These are phyloP conservation scores for Atopsyche davidsoni DNA, from an alignment of 1,140 invertebrate species.

Conservation along the genomic window DNA sequence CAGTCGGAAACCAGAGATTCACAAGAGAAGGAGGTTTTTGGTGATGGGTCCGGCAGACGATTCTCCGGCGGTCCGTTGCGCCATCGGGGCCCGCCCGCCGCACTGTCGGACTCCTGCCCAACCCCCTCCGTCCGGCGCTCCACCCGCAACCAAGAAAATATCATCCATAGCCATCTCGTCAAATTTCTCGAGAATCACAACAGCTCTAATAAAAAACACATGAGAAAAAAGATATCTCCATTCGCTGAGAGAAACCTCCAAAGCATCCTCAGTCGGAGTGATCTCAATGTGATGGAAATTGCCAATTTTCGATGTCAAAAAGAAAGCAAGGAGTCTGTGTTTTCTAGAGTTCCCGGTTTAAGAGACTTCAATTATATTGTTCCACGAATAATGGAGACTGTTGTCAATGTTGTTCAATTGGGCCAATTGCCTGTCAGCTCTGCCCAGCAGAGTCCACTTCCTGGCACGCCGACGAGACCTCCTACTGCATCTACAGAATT, in stretches of 20 bases:
- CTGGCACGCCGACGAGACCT: slow-evolving; percentile 41
- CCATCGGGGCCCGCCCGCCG: slow-evolving; percentile 45
- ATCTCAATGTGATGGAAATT: too few species aligned
- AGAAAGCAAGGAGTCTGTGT: too few species aligned
- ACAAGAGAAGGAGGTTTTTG: slow-evolving; percentile 39
- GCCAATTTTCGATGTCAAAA: too few species aligned
- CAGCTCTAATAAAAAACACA: too few species aligned
- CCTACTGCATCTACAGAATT: slow-evolving; percentile 30
- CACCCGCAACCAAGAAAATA: slow-evolving; percentile 17
- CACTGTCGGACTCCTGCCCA: slow-evolving; percentile 50
- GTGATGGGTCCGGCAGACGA: slow-evolving; percentile 51
- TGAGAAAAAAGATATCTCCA: too few species aligned
- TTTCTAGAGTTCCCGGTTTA: slow-evolving; percentile 29
- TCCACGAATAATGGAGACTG: slow-evolving; percentile 30
- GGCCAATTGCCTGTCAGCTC: slow-evolving; percentile 43
- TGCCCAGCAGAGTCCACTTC: slow-evolving; percentile 43
- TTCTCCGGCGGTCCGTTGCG: slow-evolving; percentile 41
- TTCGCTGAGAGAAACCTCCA: too few species aligned
- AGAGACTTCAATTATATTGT: slow-evolving; percentile 36
- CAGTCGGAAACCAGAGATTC: too few species aligned
- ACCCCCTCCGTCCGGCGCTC: slow-evolving; percentile 31
- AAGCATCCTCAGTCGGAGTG: too few species aligned
- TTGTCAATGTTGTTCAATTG: slow-evolving; percentile 45
- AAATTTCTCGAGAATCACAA: too few species aligned
- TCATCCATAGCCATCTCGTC: not conserved